Evolutionary conservation across 2,113 vertebrate genomes (phyloP).

Genomic region (Thermophis baileyi): DNA sequence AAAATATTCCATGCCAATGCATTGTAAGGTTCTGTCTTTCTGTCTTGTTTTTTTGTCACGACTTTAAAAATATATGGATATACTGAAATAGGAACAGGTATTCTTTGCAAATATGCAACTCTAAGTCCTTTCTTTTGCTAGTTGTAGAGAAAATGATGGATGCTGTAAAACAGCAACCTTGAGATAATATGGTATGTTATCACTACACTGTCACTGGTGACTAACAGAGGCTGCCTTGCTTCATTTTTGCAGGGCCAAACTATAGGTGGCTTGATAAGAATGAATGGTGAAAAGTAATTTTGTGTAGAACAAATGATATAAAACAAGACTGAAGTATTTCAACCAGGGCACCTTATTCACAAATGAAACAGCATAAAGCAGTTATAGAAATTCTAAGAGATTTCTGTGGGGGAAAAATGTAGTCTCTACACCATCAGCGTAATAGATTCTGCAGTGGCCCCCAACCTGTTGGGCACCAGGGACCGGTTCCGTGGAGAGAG

Average conservation of each 20-base stretch:
- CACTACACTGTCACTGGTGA: neutral
- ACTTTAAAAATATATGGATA: neutral
- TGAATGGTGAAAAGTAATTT: neutral
- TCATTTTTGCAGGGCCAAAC: neutral
- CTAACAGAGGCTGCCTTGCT: neutral
- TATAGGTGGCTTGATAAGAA: neutral
- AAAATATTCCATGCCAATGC: neutral
- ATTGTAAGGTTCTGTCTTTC: neutral
- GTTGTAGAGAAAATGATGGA: conserved; percentile 54
- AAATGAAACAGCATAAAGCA: neutral
- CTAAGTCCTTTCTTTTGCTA: conserved; percentile 48
- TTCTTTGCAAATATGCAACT: conserved; percentile 25
- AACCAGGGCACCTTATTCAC: neutral
- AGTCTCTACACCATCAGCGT: neutral
- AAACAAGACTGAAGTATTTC: neutral
- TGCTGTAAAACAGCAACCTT: conserved; percentile 43
- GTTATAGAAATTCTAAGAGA: neutral
- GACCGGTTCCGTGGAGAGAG: neutral
- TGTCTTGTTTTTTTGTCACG: neutral
- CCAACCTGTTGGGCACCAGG: neutral
- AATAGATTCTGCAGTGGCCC: neutral
- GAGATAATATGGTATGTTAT: neutral
- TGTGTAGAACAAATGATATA: neutral
- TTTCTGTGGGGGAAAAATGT: neutral
- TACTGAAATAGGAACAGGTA: conserved; percentile 3